These are phyloP conservation scores for Megatriorchis doriae DNA, from an alignment of 2,113 vertebrate genomes.

Conservation along the genomic window DNA sequence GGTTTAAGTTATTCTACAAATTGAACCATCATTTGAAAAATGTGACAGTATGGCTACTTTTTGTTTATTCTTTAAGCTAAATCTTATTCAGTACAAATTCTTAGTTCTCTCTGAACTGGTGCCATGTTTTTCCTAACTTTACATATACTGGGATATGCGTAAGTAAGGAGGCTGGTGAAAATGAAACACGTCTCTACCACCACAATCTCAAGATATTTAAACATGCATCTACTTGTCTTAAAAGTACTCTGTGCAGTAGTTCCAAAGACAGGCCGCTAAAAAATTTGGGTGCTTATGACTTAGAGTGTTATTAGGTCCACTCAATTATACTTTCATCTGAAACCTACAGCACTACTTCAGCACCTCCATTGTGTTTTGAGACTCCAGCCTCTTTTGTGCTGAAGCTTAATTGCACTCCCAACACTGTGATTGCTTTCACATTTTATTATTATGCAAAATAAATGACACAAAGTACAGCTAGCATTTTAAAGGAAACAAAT, in stretches of 20 bases:
- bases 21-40: background rate
- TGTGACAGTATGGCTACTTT: background rate
- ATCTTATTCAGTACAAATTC: background rate
- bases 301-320: background rate
- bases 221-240: background rate
- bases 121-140: background rate
- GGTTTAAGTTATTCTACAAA: background rate
- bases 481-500: slow-evolving; percentile 12
- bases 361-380: background rate
- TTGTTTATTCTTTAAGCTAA: background rate
- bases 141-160: background rate
- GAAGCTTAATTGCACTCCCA: background rate
- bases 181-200: background rate
- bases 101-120: background rate
- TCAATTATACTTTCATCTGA: background rate
- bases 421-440: background rate
- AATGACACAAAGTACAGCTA: background rate
- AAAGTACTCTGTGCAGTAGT: background rate
- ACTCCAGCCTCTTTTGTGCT: background rate
- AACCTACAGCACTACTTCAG: background rate
- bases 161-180: background rate
- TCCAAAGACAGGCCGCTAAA: background rate
- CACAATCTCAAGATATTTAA: background rate
- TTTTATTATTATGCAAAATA: slow-evolving; percentile 21
- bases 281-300: background rate